Evolutionary conservation across 2,113 vertebrate species (phyloP).

Genomic region (Boleophthalmus pectinirostris): DNA sequence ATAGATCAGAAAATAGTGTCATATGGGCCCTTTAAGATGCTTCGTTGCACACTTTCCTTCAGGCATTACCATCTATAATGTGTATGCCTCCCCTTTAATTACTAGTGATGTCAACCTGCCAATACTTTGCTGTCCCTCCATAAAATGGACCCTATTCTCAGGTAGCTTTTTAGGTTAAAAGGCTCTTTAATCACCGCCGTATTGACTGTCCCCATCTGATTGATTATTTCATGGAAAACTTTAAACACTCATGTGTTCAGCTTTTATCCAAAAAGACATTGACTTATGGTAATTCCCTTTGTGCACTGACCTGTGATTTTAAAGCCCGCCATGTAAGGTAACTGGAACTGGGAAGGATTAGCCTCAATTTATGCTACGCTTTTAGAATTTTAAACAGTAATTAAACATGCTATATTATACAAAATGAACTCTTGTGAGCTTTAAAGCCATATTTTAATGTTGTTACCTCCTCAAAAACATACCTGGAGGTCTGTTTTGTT

Average conservation of each 20-base stretch:
- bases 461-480: too few relatives aligned
- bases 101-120: not conserved
- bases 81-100: not conserved
- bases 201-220: constrained; percentile 36
- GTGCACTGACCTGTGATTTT: constrained; percentile 24
- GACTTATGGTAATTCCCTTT: not conserved
- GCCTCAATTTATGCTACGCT: not conserved
- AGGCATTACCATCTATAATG: too few relatives aligned
- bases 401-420: too few relatives aligned
- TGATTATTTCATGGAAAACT: constrained; percentile 44
- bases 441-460: too few relatives aligned
- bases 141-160: not conserved
- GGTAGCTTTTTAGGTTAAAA: constrained; percentile 35
- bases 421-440: too few relatives aligned
- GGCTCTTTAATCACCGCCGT: not conserved
- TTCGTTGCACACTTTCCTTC: not conserved
- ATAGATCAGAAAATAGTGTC: too few relatives aligned
- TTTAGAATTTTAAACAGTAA: not conserved
- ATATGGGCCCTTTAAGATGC: too few relatives aligned
- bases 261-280: constrained; percentile 3
- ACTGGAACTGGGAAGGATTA: not conserved
- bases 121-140: not conserved
- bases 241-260: not conserved
- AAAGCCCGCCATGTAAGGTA: not conserved
- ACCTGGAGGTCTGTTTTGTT: too few relatives aligned